Conservation (phyloP, 2,797 vertebrate genomes). For the Clamator glandarius region DNA sequence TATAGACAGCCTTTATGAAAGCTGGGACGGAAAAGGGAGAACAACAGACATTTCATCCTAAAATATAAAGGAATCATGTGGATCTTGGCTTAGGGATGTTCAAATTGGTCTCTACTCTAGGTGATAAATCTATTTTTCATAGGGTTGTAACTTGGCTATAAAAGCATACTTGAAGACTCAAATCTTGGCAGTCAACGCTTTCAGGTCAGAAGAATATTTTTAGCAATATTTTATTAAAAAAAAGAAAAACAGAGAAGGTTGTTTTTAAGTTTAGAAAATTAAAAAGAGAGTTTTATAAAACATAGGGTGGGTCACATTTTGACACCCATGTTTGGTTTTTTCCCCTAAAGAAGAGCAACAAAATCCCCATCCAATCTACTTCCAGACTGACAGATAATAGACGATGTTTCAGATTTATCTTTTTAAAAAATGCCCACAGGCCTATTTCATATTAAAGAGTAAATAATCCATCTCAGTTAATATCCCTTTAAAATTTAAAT, state of each 20-base stretch:
- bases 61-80: constrained; percentile 23
- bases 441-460: constrained; percentile 1
- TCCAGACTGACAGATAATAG: constrained; percentile 7
- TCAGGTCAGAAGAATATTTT: constrained; percentile 62
- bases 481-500: neutral
- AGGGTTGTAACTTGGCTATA: constrained; percentile 63
- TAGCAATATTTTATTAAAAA: constrained; percentile 59
- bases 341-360: neutral
- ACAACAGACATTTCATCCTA: constrained; percentile 12
- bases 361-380: neutral
- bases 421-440: neutral
- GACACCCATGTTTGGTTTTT: neutral
- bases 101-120: constrained; percentile 47
- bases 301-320: constrained; percentile 12
- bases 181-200: constrained; percentile 62
- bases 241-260: constrained; percentile 12
- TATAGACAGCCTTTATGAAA: neutral
- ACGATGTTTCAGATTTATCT: constrained; percentile 1
- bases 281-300: constrained; percentile 9
- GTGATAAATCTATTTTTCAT: constrained; percentile 61
- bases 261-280: constrained; percentile 49
- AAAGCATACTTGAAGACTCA: constrained; percentile 60
- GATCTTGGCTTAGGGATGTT: constrained; percentile 48
- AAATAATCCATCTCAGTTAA: constrained; percentile 13
- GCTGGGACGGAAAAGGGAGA: neutral